Conservation (phyloP, 1,140 invertebrate genomes). For the Centruroides sculpturatus region DNA sequence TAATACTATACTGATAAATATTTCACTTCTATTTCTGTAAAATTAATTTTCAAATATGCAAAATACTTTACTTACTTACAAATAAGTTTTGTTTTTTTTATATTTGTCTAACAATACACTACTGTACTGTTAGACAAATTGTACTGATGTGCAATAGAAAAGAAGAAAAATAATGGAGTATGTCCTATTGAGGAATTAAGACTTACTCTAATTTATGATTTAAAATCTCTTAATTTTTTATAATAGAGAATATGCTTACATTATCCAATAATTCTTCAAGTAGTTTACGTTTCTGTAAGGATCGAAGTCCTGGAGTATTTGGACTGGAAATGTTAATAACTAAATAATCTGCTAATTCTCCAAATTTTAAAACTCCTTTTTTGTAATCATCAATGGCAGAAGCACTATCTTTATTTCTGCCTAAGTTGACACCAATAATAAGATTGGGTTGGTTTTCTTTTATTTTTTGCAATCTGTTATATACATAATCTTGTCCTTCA, state of each 20-base stretch:
- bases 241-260: conserved; percentile 26
- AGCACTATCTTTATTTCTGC: conserved; percentile 77
- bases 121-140: too few species aligned
- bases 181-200: too few species aligned
- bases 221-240: too few species aligned
- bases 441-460: conserved; percentile 7
- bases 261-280: conserved; percentile 51
- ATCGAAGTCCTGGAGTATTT: conserved; percentile 83
- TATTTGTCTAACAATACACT: too few species aligned
- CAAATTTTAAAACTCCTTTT: conserved; percentile 57
- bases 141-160: too few species aligned
- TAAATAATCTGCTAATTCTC: conserved; percentile 64
- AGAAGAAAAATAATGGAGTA: too few species aligned
- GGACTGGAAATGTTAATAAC: conserved; percentile 84
- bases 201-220: too few species aligned
- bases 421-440: conserved; percentile 75
- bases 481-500: conserved; percentile 63
- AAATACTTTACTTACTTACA: too few species aligned
- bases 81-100: too few species aligned
- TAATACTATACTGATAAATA: too few species aligned
- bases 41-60: too few species aligned
- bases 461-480: background rate
- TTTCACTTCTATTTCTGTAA: too few species aligned
- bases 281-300: conserved; percentile 62
- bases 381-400: conserved; percentile 68